These are phyloP conservation scores for Melinopterus prodromus DNA, from an alignment of 2,888 invertebrate species.

Conservation along the genomic window DNA sequence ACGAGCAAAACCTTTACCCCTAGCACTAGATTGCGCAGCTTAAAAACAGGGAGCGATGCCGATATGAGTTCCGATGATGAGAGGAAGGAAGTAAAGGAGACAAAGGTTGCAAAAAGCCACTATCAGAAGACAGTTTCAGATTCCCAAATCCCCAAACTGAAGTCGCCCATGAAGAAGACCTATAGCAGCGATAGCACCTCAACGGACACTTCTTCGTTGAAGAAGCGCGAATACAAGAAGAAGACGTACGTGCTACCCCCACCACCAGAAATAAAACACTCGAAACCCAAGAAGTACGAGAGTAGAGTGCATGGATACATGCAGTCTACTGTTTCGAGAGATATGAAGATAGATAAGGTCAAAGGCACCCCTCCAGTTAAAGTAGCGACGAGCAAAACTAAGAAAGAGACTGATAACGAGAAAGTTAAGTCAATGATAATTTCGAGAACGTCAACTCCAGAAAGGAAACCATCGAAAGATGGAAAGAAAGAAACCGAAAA, in stretches of 20 bases:
- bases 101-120: constrained; percentile 41
- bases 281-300: constrained; percentile 49
- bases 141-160: constrained; percentile 41
- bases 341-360: constrained; percentile 62
- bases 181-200: constrained; percentile 43
- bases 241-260: constrained; percentile 33
- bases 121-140: constrained; percentile 29
- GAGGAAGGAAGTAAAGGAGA: constrained; percentile 42
- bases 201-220: constrained; percentile 38
- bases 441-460: constrained; percentile 19
- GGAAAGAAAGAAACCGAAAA: background rate
- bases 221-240: constrained; percentile 40
- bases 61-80: constrained; percentile 57
- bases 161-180: constrained; percentile 35
- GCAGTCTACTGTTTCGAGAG: constrained; percentile 68
- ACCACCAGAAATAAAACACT: constrained; percentile 38
- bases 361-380: constrained; percentile 38
- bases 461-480: background rate
- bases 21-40: constrained; percentile 38
- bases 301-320: constrained; percentile 63
- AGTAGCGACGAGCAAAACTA: constrained; percentile 48
- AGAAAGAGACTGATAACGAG: constrained; percentile 53
- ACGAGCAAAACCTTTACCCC: constrained; percentile 28
- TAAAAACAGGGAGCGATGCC: constrained; percentile 51
- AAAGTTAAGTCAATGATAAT: constrained; percentile 49